A percentile compares a stretch with the other conserved stretches of the same genome.
Evolutionary conservation across 2,113 vertebrate species (phyloP).

Genomic region (Lagopus leucura): DNA sequence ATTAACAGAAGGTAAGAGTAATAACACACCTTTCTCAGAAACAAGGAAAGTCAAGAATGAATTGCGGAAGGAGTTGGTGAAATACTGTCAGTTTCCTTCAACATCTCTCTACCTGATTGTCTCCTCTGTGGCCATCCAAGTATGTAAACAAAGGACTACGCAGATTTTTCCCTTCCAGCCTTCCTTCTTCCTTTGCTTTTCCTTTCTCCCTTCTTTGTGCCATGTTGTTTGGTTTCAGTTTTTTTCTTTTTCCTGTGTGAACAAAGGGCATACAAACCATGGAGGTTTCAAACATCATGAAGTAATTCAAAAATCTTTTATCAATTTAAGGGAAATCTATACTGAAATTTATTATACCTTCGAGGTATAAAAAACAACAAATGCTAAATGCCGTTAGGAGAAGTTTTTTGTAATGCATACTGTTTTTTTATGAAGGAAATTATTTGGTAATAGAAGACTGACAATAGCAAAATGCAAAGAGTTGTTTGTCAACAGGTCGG

Average conservation of each 20-base stretch:
- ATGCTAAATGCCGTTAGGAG: not conserved
- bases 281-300: not conserved
- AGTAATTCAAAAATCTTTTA: not conserved
- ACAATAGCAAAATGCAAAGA: not conserved
- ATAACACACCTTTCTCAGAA: not conserved
- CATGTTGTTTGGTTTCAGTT: not conserved
- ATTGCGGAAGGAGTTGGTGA: not conserved
- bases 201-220: not conserved
- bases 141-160: not conserved
- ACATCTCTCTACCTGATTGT: not conserved
- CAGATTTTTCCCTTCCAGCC: not conserved
- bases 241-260: not conserved
- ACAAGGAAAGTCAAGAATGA: slow-evolving; percentile 6
- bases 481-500: slow-evolving; percentile 71
- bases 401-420: not conserved
- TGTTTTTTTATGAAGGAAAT: not conserved
- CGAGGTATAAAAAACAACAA: not conserved
- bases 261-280: not conserved
- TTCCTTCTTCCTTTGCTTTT: not conserved
- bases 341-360: not conserved
- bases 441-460: not conserved
- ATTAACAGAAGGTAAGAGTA: not conserved
- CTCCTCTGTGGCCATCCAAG: not conserved
- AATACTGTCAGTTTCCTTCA: not conserved
- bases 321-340: not conserved